Percentiles rank a stretch among this genome's conserved stretches.
Conservation (phyloP, 1,140 invertebrate species). For the Hyphantria cunea region DNA sequence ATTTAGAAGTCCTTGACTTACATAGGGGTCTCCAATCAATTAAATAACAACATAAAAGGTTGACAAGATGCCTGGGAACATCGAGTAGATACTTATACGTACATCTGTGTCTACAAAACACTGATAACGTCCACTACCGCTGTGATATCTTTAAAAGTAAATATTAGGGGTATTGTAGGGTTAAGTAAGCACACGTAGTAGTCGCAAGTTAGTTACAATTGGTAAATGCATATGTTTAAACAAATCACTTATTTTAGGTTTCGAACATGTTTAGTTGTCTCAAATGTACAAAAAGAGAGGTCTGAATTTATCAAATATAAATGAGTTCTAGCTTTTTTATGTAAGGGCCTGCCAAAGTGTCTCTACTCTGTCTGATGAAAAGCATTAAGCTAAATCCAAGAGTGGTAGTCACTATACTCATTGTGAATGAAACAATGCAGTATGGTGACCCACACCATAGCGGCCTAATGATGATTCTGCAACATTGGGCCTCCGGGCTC, state of each 20-base stretch:
- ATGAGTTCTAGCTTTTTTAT: no score
- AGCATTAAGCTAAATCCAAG: no score
- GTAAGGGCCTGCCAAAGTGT: no score
- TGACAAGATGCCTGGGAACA: slow-evolving; percentile 37
- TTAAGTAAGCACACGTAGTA: slow-evolving; percentile 1
- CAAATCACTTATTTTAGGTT: not conserved
- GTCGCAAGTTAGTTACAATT: not conserved
- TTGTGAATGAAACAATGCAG: no score
- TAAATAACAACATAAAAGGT: slow-evolving; percentile 19
- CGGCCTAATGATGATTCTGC: no score
- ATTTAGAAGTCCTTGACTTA: slow-evolving; percentile 44
- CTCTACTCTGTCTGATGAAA: no score
- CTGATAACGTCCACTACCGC: slow-evolving; percentile 47
- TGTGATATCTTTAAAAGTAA: slow-evolving; percentile 29
- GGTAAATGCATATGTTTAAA: not conserved
- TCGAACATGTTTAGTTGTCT: no score
- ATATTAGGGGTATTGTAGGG: not conserved
- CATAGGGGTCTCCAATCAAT: slow-evolving; percentile 37
- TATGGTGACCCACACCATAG: no score
- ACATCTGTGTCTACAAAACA: slow-evolving; percentile 64
- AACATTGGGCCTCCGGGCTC: no score
- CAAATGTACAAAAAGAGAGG: no score
- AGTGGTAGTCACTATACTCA: no score
- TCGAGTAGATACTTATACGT: slow-evolving; percentile 43
- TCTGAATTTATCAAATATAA: no score